A percentile compares a stretch with the other conserved stretches of the same genome.
phyloP scores from a whole-genome alignment of 2,797 vertebrate genomes.

The Lepilemur septentrionalis region DNA sequence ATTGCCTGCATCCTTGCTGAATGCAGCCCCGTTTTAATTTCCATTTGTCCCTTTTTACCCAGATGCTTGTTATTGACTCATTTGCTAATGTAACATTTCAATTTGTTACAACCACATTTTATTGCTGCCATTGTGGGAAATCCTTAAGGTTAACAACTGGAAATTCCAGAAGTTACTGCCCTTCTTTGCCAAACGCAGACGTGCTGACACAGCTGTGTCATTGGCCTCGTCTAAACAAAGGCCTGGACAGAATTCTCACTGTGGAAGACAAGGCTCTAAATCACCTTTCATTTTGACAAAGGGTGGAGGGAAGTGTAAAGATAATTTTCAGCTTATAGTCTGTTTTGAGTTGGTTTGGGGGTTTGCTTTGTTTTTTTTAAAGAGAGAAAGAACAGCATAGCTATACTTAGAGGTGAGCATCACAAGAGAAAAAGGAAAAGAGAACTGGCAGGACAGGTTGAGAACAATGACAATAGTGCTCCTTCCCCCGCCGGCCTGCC shows the following conservation, averaged over 20 bases:
- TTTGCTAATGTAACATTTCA: not conserved
- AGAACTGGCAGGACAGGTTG: not conserved
- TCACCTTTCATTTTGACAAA: not conserved
- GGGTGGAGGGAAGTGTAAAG: not conserved
- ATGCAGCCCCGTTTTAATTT: slow-evolving; percentile 20
- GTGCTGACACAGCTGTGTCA: not conserved
- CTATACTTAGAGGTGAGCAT: not conserved
- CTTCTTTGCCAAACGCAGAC: not conserved
- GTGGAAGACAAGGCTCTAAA: not conserved
- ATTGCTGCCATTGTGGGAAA: not conserved
- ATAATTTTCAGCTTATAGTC: not conserved
- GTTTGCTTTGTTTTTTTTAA: not conserved
- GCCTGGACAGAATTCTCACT: not conserved
- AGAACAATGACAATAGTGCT: not conserved
- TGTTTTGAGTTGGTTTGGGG: not conserved
- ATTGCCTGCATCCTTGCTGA: not conserved
- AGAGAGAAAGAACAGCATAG: not conserved
- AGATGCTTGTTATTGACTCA: not conserved
- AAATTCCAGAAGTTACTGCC: not conserved
- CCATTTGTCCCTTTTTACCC: not conserved
- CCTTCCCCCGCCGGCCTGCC: accelerated
- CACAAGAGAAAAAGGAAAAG: not conserved
- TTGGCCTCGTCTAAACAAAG: not conserved
- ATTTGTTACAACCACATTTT: not conserved
- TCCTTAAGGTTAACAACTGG: not conserved